A percentile compares a stretch with the other conserved stretches of the same genome.
phyloP scores from a whole-genome alignment of 1,140 invertebrate species.

The Melipona quadrifasciata region DNA sequence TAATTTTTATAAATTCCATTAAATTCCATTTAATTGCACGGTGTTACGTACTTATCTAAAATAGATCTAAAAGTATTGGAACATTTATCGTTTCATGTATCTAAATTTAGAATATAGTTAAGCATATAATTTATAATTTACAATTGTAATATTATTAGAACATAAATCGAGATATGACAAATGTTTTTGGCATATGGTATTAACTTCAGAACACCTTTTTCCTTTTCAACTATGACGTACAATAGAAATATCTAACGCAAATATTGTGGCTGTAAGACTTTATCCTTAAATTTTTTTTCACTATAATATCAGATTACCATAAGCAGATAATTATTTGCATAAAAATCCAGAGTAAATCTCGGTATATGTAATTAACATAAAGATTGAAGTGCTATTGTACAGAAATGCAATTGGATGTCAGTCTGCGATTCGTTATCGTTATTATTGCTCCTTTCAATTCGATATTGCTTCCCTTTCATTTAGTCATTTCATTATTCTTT shows the following conservation, averaged over 20 bases:
- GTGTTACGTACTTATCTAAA: constrained; percentile 24
- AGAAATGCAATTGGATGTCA: neutral
- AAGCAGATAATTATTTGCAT: neutral
- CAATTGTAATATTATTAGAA: constrained; percentile 50
- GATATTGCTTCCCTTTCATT: neutral
- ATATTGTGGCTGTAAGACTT: neutral
- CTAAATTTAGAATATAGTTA: constrained; percentile 47
- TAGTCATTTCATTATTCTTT: neutral
- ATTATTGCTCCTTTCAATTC: too few relatives aligned
- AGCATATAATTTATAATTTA: constrained; percentile 59
- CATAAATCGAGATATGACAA: constrained; percentile 38
- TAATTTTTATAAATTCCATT: constrained; percentile 6
- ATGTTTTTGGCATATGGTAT: constrained; percentile 24
- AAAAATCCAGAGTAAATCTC: neutral
- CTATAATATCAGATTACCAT: too few relatives aligned
- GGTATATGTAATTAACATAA: neutral
- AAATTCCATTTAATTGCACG: constrained; percentile 1
- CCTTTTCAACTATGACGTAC: neutral
- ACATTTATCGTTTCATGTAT: constrained; percentile 27
- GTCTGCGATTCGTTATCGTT: neutral
- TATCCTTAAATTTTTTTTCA: neutral
- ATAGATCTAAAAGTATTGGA: neutral
- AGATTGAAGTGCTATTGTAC: neutral
- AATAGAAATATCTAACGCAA: neutral
- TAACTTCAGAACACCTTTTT: constrained; percentile 28